Evolutionary conservation across 2,113 vertebrate genomes (phyloP), one percentile per base, ranked within the genome.

Genomic region (Tonatia bakeri): DNA sequence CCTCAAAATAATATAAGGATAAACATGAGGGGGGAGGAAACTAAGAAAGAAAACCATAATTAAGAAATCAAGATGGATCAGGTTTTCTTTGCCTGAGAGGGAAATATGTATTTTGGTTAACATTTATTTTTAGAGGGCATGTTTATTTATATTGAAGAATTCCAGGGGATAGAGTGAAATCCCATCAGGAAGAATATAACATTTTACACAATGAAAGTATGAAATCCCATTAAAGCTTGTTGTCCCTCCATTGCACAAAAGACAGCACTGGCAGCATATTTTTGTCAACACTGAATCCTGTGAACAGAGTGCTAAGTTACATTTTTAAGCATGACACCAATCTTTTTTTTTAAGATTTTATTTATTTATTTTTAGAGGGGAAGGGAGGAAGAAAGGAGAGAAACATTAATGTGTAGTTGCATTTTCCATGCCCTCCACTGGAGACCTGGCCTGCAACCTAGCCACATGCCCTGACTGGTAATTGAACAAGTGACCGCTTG

Each of bases 141-240:
- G 11, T 89, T 94, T 94, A 31, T 80, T 90, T 94, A 91, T 76
- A n/a, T 2, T 36, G 61, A 82, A 95, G 10, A 90, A 86, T 96
- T 94, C 24, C 13, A 50, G 4, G 12, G 28, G 45, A 54, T 72
- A 73, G 24, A 93, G 87, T 80, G 4, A 95, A 92, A 84, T 87
- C 17, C 16, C 61, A 13, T 38, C 91, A 38, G 56, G 19, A 81
- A 95, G 24, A 87, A 96, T 33, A 65, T n/a, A 76, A 76, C 47
- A 31, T 76, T 50, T 76, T 76, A 76, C 61, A 90, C 82, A 93
- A 92, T 81, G 33, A 4, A 97, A 96, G 81, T 95, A 96, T 92
- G 56, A 97, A 96, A 96, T 97, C 93, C 75, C 95, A 87, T 85
- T 96, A 89, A 96, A 92, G 3, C 20, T 96, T 80, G 40, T 94